Evolutionary conservation across 2,888 invertebrate species (phyloP).

Genomic region (Dusona sp.): DNA sequence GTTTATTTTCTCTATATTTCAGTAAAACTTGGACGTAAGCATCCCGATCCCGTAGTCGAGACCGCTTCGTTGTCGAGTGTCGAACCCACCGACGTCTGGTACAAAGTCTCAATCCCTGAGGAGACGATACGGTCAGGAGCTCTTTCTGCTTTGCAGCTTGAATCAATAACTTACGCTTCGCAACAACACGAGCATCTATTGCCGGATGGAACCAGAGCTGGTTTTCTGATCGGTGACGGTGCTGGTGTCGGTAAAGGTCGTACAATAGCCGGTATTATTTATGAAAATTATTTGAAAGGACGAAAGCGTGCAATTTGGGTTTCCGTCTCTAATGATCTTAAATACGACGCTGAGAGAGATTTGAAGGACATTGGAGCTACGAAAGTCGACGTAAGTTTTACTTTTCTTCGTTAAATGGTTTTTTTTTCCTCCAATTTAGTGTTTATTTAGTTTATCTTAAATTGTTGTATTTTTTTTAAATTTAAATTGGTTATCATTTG

Average conservation of each 20-base stretch:
- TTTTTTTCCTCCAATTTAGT: not conserved
- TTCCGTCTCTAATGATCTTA: constrained; percentile 99
- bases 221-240: constrained; percentile 98
- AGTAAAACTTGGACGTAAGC: constrained; percentile 97
- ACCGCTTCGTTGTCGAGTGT: constrained; percentile 98
- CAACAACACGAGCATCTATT: constrained; percentile 97
- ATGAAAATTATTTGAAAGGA: constrained; percentile 97
- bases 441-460: constrained; percentile 20
- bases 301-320: constrained; percentile 99
- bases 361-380: constrained; percentile 97
- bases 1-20: constrained; percentile 72
- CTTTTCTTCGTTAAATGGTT: not conserved
- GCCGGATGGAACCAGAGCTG: constrained; percentile 95
- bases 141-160: constrained; percentile 97
- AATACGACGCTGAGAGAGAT: constrained; percentile 99
- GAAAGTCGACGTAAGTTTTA: constrained; percentile 92
- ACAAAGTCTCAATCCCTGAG: constrained; percentile 93
- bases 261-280: constrained; percentile 99
- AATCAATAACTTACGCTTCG: constrained; percentile 98
- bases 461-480: not conserved
- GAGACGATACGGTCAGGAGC: constrained; percentile 93
- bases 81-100: constrained; percentile 97
- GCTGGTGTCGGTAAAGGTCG: constrained; percentile 99
- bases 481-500: too few species aligned
- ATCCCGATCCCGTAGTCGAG: constrained; percentile 99